phyloP scores from a whole-genome alignment of 2,797 vertebrate species.

The Lacerta agilis region DNA sequence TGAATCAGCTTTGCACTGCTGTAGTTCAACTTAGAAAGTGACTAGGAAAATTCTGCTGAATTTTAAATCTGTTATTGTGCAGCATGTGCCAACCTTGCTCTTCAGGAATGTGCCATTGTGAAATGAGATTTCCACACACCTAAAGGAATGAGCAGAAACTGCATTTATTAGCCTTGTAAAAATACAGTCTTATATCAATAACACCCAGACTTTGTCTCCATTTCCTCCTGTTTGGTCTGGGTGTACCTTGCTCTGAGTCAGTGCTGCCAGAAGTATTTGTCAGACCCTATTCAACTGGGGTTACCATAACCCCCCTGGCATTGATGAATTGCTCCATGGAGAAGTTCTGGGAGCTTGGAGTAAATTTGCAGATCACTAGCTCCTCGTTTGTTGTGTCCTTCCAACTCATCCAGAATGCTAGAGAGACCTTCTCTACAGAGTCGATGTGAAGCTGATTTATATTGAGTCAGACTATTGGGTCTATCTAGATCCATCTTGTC shows the following conservation, averaged over 20 bases:
- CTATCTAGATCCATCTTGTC: neutral
- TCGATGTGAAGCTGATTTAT: neutral
- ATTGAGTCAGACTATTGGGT: no score
- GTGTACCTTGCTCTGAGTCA: conserved; percentile 51
- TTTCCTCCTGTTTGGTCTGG: conserved; percentile 62
- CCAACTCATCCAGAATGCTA: neutral
- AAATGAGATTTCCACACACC: conserved; percentile 64
- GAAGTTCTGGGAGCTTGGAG: conserved; percentile 35
- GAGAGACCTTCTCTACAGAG: neutral
- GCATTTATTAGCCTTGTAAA: conserved; percentile 65
- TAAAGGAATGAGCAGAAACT: conserved; percentile 62
- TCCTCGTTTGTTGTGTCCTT: neutral
- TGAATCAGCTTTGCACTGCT: conserved; percentile 13
- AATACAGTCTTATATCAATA: conserved; percentile 62
- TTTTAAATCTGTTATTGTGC: conserved; percentile 39
- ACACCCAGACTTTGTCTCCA: conserved; percentile 46
- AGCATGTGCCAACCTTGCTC: conserved; percentile 35
- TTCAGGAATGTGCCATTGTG: conserved; percentile 64
- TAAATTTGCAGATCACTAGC: conserved; percentile 6
- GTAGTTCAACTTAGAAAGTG: conserved; percentile 47
- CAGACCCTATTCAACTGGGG: conserved; percentile 51
- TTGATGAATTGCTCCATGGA: conserved; percentile 48
- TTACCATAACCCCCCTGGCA: conserved; percentile 42
- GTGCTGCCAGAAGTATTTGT: conserved; percentile 41
- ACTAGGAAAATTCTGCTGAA: neutral